Percentiles rank a stretch among this genome's conserved stretches.
phyloP scores from a whole-genome alignment of 1,140 invertebrate genomes.

The Frieseomelitta varia region DNA sequence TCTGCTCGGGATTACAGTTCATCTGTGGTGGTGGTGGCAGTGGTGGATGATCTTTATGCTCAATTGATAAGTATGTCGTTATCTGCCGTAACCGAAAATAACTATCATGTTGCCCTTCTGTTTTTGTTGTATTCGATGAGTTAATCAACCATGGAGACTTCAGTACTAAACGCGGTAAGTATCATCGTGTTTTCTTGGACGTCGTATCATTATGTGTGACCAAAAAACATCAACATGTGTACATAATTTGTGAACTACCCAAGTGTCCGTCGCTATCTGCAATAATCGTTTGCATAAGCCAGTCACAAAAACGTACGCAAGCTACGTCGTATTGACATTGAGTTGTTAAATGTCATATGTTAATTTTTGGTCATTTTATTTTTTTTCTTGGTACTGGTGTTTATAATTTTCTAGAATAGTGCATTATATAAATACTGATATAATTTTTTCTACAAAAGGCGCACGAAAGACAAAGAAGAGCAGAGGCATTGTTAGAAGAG shows the following conservation, averaged over 20 bases:
- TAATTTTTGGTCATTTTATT: not conserved
- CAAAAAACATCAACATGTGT: not conserved
- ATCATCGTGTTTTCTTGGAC: not conserved
- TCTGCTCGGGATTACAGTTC: too few species aligned
- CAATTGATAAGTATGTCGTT: slow-evolving; percentile 24
- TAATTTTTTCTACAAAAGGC: slow-evolving; percentile 78
- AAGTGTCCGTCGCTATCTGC: not conserved
- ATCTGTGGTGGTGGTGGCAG: too few species aligned
- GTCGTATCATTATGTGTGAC: not conserved
- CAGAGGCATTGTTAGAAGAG: slow-evolving; percentile 83
- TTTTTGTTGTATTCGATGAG: slow-evolving; percentile 54
- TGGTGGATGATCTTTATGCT: not conserved
- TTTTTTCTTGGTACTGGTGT: not conserved
- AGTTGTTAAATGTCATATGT: not conserved
- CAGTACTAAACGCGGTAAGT: slow-evolving; percentile 71
- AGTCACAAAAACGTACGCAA: not conserved
- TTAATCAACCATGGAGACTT: slow-evolving; percentile 70
- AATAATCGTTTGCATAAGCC: not conserved
- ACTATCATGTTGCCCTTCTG: slow-evolving; percentile 41
- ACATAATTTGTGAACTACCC: not conserved
- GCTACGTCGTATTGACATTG: not conserved
- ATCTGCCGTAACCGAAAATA: slow-evolving; percentile 6
- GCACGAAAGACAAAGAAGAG: slow-evolving; percentile 85
- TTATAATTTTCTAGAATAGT: not conserved
- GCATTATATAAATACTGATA: not conserved